Evolutionary conservation across 2,113 vertebrate species (phyloP).

Genomic region (Cervus canadensis): DNA sequence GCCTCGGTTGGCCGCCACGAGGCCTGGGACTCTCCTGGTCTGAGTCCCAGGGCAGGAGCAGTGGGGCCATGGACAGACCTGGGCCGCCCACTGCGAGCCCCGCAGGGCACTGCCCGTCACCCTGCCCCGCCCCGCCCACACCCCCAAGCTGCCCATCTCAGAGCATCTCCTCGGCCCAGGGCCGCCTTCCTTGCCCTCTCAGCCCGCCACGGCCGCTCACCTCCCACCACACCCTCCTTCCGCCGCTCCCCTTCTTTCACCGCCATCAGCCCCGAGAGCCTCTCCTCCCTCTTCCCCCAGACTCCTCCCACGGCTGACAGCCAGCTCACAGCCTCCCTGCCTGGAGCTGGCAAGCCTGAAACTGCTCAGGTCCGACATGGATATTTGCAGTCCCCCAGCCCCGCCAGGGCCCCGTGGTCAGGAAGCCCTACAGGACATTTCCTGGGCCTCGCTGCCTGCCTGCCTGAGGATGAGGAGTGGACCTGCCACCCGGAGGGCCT

Average conservation of each 20-base stretch:
- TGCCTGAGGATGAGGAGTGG: neutral
- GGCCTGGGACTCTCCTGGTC: slow-evolving; percentile 48
- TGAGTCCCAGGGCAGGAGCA: slow-evolving; percentile 46
- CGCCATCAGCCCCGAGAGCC: neutral
- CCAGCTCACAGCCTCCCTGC: slow-evolving; percentile 52
- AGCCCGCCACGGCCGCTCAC: neutral
- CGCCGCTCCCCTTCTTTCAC: neutral
- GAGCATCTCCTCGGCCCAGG: neutral
- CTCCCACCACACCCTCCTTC: neutral
- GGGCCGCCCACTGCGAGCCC: slow-evolving; percentile 17
- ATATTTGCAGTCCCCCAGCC: neutral
- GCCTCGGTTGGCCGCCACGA: slow-evolving; percentile 44
- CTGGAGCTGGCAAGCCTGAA: slow-evolving; percentile 32
- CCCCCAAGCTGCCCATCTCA: neutral
- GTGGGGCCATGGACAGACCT: neutral
- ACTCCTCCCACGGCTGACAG: slow-evolving; percentile 29
- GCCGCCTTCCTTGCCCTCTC: neutral
- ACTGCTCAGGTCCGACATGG: slow-evolving; percentile 15
- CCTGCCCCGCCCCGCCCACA: neutral
- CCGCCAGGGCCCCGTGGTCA: neutral
- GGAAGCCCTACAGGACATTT: slow-evolving; percentile 18
- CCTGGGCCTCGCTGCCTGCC: slow-evolving; percentile 34
- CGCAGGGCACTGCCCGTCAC: neutral
- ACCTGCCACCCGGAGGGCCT: neutral
- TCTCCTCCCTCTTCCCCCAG: neutral